Evolutionary conservation across 2,797 vertebrate species (phyloP), one percentile per base, ranked within the genome.

Genomic region (Aotus griseimembra): DNA sequence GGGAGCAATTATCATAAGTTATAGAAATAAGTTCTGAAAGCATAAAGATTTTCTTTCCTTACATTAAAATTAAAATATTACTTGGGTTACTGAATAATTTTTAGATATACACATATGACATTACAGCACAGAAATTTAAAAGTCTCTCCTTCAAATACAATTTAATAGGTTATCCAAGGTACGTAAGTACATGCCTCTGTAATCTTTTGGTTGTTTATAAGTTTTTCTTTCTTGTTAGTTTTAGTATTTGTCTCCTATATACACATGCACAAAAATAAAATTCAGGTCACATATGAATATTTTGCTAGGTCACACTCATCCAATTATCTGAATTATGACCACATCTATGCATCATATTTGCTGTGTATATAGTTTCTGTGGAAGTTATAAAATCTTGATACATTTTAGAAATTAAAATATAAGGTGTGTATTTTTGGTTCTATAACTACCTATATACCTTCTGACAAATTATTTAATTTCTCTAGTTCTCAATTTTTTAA

Each of bases 31-130:
- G 28, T 85, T 88, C 90, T 85, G 72, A 90, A 95, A 85, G 50
- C 48, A 85, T 88, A 87, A 94, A 96, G 20, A 1, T 55, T 61
- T 95, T 72, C 61, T n/a, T 14, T 48, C 41, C 48, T 93, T 94
- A 82, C 15, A 96, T 92, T 93, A 89, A 97, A 96, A 97, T 94
- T 94, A 86, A 95, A 95, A 76, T 94, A 85, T 73, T 93, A 81
- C 50, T 76, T 64, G 58, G 20, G 30, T 92, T 90, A 86, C 81
- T 75, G 50, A 85, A 81, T 70, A 93, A 85, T 83, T 96, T 95
- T 94, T 88, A 94, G 84, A 85, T 77, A 96, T 72, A 92, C 57
- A 44, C n/a, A 24, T 72, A 50, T 93, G 70, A 12, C 52, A 80
- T 86, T 81, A 52, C 17, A 94, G 26, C 44, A 73, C 22, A 81